A percentile compares a stretch with the other conserved stretches of the same genome.
These are phyloP conservation scores for Heliconius himera DNA, from an alignment of 1,140 invertebrate genomes.

Conservation along the genomic window DNA sequence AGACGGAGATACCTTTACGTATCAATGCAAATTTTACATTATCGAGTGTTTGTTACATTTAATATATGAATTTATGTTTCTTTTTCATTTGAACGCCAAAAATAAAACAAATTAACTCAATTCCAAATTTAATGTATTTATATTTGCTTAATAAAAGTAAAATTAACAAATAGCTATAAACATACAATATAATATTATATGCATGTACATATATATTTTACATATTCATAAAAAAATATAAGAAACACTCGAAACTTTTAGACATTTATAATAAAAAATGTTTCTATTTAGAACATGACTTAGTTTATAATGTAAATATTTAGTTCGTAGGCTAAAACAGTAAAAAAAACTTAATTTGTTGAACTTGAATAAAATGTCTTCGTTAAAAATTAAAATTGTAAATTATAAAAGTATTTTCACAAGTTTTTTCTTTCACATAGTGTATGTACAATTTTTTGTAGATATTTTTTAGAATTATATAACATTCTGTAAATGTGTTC, in stretches of 20 bases:
- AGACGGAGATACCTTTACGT: conserved; percentile 54
- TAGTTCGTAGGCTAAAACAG: conserved; percentile 65
- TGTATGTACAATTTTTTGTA: conserved; percentile 80
- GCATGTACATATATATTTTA: not conserved
- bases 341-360: conserved; percentile 72
- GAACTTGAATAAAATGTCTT: conserved; percentile 75
- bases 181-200: not conserved
- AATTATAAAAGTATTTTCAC: conserved; percentile 70
- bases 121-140: no score
- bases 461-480: conserved; percentile 74
- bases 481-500: conserved; percentile 81
- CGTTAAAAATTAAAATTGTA: conserved; percentile 76
- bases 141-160: conserved; percentile 8
- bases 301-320: conserved; percentile 65
- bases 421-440: conserved; percentile 71
- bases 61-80: not conserved
- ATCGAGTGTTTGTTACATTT: conserved; percentile 23
- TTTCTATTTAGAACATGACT: conserved; percentile 39
- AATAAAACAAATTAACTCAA: not conserved
- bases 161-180: not conserved
- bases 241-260: conserved; percentile 35
- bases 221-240: conserved; percentile 2
- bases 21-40: conserved; percentile 55
- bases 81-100: not conserved
- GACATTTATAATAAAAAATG: conserved; percentile 49